phyloP scores from a whole-genome alignment of 2,797 vertebrate genomes.

The Caiman crocodilus region DNA sequence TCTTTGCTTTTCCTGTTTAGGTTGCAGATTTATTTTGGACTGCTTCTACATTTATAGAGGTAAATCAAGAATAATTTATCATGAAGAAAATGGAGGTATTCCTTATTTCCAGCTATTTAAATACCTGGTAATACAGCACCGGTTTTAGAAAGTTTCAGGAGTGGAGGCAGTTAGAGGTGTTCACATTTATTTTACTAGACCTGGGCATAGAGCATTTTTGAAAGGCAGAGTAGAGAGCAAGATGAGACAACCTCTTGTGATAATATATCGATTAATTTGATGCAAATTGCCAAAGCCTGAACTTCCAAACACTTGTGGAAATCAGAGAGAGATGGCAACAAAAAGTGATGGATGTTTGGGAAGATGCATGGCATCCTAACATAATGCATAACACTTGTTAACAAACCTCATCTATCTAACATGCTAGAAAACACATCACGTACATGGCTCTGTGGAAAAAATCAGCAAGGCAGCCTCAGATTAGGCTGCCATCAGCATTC shows the following conservation, averaged over 20 bases:
- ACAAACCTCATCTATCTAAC: neutral
- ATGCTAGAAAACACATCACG: neutral
- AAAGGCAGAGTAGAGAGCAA: neutral
- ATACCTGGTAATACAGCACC: neutral
- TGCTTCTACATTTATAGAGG: constrained; percentile 37
- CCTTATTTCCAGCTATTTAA: constrained; percentile 5
- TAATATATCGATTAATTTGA: neutral
- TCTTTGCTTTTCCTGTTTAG: constrained; percentile 35
- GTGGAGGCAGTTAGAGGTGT: constrained; percentile 7
- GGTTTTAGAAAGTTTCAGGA: constrained; percentile 14
- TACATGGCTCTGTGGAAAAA: neutral
- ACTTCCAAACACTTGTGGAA: neutral
- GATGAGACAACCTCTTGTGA: neutral
- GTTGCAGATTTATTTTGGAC: neutral
- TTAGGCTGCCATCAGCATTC: neutral
- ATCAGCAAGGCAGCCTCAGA: neutral
- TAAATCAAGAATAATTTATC: constrained; percentile 16
- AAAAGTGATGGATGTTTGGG: neutral
- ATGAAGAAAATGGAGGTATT: neutral
- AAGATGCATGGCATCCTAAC: neutral
- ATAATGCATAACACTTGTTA: neutral
- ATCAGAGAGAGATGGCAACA: neutral
- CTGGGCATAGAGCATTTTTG: neutral
- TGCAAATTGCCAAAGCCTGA: neutral
- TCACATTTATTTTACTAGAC: neutral